Evolutionary conservation across 2,888 invertebrate genomes (phyloP), one percentile per base, ranked within the genome.

Genomic region (Tyria jacobaeae): DNA sequence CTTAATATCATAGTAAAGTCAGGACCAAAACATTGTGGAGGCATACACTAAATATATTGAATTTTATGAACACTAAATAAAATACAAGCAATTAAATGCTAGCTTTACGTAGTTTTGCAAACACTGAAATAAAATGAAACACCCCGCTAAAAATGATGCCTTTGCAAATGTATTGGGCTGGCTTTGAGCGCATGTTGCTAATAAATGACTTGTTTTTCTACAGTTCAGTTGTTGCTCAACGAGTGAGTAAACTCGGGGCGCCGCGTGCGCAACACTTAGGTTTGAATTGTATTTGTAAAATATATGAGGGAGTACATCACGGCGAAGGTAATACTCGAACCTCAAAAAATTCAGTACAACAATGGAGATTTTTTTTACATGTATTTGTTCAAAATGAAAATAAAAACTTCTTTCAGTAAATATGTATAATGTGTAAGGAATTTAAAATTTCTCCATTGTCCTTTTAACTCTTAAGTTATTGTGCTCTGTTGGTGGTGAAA

Each of bases 201-300:
- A 94, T 94, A 88, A 93, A 92, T 92, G 81, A 94, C 94, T 94
- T 94, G 92, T 94, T 93, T 94, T 94, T 94, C 94, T 88, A 94
- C 94, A 94, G 93, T 90, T 90, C 92, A 90, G 90, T 93, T 92
- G 90, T 94, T 92, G 89, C 93, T 89, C 94, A 89, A 89, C 90
- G 92, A 94, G 93, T 94, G 93, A 94, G 89, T 92, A 88, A 88
- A 92, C 89, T 92, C 90, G 90, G 90, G 90, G 94, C 93, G 92
- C 93, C 83, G 92, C 91, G 94, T 92, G 93, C 92, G 91, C 92
- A 85, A 88, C 92, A 89, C 92, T 91, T 93, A 93, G 92, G 92
- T 93, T 94, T 93, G 92, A 92, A 90, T 94, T 94, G 90, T 93
- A 89, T 89, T 88, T 92, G 87, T 93, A 90, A 91, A 91, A 90